Conservation (phyloP, 2,113 vertebrate species). For the Edolisoma coerulescens region DNA sequence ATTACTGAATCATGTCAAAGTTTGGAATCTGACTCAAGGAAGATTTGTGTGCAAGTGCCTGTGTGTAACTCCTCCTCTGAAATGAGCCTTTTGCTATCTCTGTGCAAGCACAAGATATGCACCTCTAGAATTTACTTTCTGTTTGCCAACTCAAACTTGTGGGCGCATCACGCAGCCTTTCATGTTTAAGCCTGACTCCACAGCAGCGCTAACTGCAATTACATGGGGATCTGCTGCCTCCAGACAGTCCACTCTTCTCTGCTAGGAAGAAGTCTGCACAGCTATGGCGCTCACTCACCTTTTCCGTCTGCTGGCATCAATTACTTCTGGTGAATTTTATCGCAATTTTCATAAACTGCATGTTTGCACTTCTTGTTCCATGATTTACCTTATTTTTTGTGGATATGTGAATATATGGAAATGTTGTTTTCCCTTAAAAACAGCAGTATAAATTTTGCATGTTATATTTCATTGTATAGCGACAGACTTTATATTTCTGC, state of each 20-base stretch:
- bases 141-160: not conserved
- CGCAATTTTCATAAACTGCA: not conserved
- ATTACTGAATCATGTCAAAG: not conserved
- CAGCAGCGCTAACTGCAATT: not conserved
- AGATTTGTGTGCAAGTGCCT: not conserved
- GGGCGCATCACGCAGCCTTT: not conserved
- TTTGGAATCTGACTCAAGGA: not conserved
- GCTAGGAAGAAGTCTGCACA: not conserved
- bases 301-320: not conserved
- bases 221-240: not conserved
- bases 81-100: not conserved
- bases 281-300: not conserved
- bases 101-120: not conserved
- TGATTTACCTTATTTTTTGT: not conserved
- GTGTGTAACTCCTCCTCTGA: not conserved
- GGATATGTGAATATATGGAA: not conserved
- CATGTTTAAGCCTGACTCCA: not conserved
- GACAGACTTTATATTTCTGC: not conserved
- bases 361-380: not conserved
- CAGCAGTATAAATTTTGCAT: not conserved
- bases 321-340: not conserved
- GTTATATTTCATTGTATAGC: not conserved
- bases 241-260: not conserved
- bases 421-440: not conserved
- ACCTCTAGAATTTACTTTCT: not conserved